phyloP scores from a whole-genome alignment of 2,888 invertebrate species.

The Tenthredo distinguenda region DNA sequence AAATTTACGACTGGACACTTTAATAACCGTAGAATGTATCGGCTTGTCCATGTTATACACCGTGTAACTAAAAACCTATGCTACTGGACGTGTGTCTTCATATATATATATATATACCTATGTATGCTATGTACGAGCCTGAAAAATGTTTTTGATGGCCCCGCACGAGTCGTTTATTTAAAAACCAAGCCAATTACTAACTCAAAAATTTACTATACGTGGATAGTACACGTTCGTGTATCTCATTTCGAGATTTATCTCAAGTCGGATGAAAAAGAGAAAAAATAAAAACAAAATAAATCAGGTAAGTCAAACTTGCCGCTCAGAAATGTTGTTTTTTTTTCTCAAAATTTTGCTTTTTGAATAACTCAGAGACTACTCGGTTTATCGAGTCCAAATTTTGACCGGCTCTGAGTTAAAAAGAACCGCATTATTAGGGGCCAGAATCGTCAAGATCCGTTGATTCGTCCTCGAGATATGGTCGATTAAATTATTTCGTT shows the following conservation, averaged over 20 bases:
- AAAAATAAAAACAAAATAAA: too few relatives aligned
- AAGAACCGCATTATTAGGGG: background rate
- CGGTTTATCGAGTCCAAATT: background rate
- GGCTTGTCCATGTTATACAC: background rate
- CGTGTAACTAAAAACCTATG: background rate
- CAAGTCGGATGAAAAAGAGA: background rate
- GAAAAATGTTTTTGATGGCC: background rate
- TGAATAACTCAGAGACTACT: background rate
- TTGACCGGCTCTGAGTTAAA: background rate
- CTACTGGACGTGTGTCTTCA: background rate
- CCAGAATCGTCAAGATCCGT: background rate
- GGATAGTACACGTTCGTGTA: background rate
- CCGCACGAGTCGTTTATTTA: slow-evolving; percentile 1
- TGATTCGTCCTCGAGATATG: background rate
- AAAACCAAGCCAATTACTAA: slow-evolving; percentile 2
- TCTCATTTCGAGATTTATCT: background rate
- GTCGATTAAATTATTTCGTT: background rate
- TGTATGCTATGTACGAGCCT: background rate
- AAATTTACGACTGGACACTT: slow-evolving; percentile 51
- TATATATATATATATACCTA: background rate
- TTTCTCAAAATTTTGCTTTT: background rate
- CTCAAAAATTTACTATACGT: background rate
- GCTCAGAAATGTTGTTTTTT: too few relatives aligned
- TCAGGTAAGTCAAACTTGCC: too few relatives aligned
- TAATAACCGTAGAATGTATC: slow-evolving; percentile 48